phyloP scores from a whole-genome alignment of 2,797 vertebrate species.

The Erethizon dorsatum region DNA sequence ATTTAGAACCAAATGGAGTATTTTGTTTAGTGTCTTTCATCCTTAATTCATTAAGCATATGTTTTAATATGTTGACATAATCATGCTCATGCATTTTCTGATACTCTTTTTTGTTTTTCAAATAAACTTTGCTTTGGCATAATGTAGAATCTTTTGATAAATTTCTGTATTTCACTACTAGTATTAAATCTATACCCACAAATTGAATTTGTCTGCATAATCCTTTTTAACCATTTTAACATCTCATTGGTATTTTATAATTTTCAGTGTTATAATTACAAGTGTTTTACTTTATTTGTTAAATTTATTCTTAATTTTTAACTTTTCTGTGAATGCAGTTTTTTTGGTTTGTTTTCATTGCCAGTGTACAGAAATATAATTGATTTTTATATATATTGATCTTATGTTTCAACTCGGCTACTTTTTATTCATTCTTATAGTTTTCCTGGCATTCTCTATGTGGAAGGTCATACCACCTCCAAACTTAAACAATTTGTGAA shows the following conservation, averaged over 20 bases:
- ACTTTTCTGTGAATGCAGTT: neutral
- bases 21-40: neutral
- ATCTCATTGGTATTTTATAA: neutral
- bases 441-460: neutral
- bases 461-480: neutral
- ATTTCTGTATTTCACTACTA: neutral
- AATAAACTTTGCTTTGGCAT: neutral
- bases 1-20: neutral
- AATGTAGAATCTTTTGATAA: slow-evolving; percentile 31
- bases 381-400: neutral
- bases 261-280: neutral
- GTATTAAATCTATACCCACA: neutral
- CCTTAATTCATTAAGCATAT: neutral
- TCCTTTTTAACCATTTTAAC: neutral
- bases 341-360: neutral
- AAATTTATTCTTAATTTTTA: slow-evolving; percentile 1
- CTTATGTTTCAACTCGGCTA: neutral
- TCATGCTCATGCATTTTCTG: slow-evolving; percentile 12
- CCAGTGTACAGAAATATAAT: neutral
- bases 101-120: neutral
- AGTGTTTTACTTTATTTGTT: slow-evolving; percentile 19
- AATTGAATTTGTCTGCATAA: neutral
- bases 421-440: neutral
- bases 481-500: neutral
- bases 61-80: slow-evolving; percentile 9